These are phyloP conservation scores for Lepeophtheirus nordmannii DNA, from an alignment of 2,888 invertebrate species.

Conservation along the genomic window DNA sequence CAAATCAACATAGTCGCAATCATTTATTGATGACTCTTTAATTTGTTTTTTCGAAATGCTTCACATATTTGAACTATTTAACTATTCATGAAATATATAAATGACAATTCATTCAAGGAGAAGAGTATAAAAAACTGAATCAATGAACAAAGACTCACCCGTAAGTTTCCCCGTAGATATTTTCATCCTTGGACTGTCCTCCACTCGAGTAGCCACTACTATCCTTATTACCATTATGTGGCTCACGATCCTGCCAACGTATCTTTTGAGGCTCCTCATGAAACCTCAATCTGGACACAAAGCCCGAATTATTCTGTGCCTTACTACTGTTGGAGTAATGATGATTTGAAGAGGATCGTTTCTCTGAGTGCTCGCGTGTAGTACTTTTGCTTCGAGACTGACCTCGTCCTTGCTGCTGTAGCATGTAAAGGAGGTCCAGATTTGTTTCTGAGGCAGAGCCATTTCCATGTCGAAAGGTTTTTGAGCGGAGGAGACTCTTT, in stretches of 20 bases:
- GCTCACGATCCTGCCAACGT: constrained; percentile 9
- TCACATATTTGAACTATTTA: too few relatives aligned
- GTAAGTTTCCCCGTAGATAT: background rate
- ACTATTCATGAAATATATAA: too few relatives aligned
- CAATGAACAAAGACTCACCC: too few relatives aligned
- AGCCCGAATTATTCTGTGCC: background rate
- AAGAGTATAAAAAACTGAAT: too few relatives aligned
- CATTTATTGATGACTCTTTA: too few relatives aligned
- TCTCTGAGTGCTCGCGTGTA: background rate
- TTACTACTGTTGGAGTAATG: background rate
- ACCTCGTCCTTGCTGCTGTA: background rate
- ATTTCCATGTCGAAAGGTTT: background rate
- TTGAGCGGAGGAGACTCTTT: background rate
- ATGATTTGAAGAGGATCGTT: background rate
- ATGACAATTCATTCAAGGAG: too few relatives aligned
- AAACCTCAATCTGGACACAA: constrained; percentile 10
- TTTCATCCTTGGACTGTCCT: constrained; percentile 11
- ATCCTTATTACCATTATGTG: background rate
- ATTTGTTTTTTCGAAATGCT: too few relatives aligned
- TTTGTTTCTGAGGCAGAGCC: background rate
- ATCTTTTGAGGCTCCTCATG: constrained; percentile 9
- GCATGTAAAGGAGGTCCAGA: background rate
- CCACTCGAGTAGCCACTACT: constrained; percentile 13
- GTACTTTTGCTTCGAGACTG: background rate
- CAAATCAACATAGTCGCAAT: too few relatives aligned